Base-by-base conservation (phyloP, 2,888 invertebrate genomes). In the Pseudanteris insignis region DNA sequence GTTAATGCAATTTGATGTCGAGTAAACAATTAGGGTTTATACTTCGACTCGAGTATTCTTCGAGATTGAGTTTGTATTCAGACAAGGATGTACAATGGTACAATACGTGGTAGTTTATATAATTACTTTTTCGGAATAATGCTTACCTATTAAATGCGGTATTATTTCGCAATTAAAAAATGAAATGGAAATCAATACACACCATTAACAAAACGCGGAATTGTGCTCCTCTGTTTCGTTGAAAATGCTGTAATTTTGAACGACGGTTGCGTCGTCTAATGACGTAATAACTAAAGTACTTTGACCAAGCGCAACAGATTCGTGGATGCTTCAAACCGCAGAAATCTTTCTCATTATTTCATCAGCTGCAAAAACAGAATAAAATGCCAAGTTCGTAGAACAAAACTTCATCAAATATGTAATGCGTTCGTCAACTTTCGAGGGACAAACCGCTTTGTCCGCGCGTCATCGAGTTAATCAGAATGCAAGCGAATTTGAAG, bases 121-220 rank as follows among this genome's bases (percentile, higher is more conserved):
- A 29, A 47, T 55, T 55, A 34, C 33, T 55, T 47, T 47, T 15
- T 13, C n/a, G 38, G 29, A 46, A 44, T 7, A 24, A 32, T 34
- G 40, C 33, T 55, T 55, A 33, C 47, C 36, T 36, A 55, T 36
- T 41, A 47, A 55, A 55, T 53, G 53, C 43, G 43, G 43, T 46
- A 51, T 51, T 36, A 36, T 43, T 36, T 34, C 37, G 36, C 36
- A 43, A 11, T 25, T 2, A 8, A n/a, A 9, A 36, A 51, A 51
- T 51, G 24, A 36, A 43, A 51, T 51, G 33, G 43, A 36, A 51
- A 51, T 43, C 36, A 25, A 43, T 43, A 15, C 30, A 24, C 12
- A 18, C 36, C 25, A 37, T 41, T 34, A 34, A 51, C 34, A 21
- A 50, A 33, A 18, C 11, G 10, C 9, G 26, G 36, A 12, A 29